Conservation (phyloP, 2,113 vertebrate species). For the Brachirus orientalis region DNA sequence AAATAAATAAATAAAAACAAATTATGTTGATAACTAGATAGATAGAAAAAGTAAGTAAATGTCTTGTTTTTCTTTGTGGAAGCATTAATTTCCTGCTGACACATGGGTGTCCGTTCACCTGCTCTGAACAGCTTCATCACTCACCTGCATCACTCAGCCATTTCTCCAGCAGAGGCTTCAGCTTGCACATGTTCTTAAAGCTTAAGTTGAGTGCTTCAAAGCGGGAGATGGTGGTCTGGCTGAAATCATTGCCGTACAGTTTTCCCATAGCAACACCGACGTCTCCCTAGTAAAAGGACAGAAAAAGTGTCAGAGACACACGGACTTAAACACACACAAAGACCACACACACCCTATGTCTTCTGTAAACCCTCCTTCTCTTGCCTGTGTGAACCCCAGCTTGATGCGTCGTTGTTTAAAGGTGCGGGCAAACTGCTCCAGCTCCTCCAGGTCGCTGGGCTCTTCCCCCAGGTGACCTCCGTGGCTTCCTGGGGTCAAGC, state of each 20-base stretch:
- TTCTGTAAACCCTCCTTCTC: neutral
- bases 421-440: constrained; percentile 93
- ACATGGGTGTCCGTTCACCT: too few species aligned
- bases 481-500: constrained; percentile 70
- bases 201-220: constrained; percentile 94
- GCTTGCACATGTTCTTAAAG: constrained; percentile 97
- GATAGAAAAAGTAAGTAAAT: too few species aligned
- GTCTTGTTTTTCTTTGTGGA: too few species aligned
- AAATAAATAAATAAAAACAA: too few species aligned
- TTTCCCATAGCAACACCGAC: constrained; percentile 95
- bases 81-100: too few species aligned
- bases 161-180: constrained; percentile 93
- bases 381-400: constrained; percentile 93
- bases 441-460: constrained; percentile 92
- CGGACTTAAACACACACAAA: neutral
- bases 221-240: constrained; percentile 93
- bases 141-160: constrained; percentile 92
- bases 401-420: constrained; percentile 94
- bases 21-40: too few species aligned
- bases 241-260: constrained; percentile 93
- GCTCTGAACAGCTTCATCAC: neutral
- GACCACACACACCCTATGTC: too few species aligned
- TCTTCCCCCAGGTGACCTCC: constrained; percentile 82
- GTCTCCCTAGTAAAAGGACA: constrained; percentile 82
- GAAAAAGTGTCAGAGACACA: neutral